These are phyloP conservation scores for Drosophila helvetica DNA, from an alignment of 2,888 invertebrate species.

Conservation along the genomic window DNA sequence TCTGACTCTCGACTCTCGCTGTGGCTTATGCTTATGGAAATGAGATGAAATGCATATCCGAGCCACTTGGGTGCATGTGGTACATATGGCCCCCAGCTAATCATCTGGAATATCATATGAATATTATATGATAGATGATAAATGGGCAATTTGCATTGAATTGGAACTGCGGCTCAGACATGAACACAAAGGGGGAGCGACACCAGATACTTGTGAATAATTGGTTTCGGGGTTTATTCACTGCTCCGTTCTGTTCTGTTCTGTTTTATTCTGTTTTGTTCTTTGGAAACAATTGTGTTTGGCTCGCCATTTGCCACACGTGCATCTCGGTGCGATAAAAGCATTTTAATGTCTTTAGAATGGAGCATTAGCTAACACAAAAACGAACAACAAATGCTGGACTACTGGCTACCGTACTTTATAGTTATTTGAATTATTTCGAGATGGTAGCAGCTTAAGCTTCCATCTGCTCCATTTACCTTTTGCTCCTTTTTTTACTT, in stretches of 20 bases:
- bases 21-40: constrained; percentile 11
- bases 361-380: constrained; percentile 45
- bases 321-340: constrained; percentile 59
- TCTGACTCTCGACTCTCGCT: background rate
- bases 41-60: constrained; percentile 4
- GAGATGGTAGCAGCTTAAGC: background rate
- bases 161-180: constrained; percentile 11
- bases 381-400: constrained; percentile 10
- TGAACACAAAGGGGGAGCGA: background rate
- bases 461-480: no score
- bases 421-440: background rate
- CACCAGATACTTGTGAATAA: constrained; percentile 5
- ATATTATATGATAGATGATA: constrained; percentile 11
- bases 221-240: constrained; percentile 3
- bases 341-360: constrained; percentile 75
- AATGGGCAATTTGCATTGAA: constrained; percentile 32
- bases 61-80: background rate
- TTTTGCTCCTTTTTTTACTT: no score
- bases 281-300: constrained; percentile 29
- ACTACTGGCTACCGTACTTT: constrained; percentile 12
- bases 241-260: no score
- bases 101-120: constrained; percentile 2
- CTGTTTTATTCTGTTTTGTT: constrained; percentile 17
- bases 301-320: constrained; percentile 9
- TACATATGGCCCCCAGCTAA: background rate